phyloP scores from a whole-genome alignment of 2,797 vertebrate genomes.

The Pseudochirops corinnae region DNA sequence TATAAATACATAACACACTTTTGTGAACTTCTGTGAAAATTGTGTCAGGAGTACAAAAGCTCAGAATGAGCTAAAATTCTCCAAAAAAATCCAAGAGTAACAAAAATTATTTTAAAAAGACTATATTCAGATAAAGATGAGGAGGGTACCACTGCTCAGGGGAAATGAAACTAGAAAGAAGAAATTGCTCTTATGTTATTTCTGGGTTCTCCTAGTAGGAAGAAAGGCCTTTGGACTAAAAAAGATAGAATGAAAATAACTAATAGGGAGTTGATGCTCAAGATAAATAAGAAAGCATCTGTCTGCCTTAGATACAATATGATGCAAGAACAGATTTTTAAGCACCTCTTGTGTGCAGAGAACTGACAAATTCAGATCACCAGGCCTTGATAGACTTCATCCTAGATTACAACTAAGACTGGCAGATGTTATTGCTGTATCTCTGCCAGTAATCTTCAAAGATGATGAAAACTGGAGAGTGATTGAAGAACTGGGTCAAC shows the following conservation, averaged over 20 bases:
- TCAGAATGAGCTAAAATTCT: not conserved
- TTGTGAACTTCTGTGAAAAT: not conserved
- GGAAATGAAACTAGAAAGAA: not conserved
- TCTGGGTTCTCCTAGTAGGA: not conserved
- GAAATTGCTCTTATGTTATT: not conserved
- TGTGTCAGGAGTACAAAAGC: not conserved
- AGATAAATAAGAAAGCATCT: not conserved
- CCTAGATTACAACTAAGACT: not conserved
- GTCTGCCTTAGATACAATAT: not conserved
- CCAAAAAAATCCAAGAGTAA: not conserved
- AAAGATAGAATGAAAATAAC: not conserved
- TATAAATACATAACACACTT: not conserved
- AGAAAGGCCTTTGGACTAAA: not conserved
- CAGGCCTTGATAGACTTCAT: not conserved
- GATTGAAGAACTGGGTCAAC: not conserved
- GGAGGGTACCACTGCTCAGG: not conserved
- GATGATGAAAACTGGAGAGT: not conserved
- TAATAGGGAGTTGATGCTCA: not conserved
- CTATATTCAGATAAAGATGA: not conserved
- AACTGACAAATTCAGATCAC: not conserved
- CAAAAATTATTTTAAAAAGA: not conserved
- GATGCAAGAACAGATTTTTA: not conserved
- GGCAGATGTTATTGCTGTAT: not conserved
- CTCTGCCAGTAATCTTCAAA: not conserved
- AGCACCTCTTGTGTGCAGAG: not conserved